Evolutionary conservation across 2,888 invertebrate genomes (phyloP).

Genomic region (Epinotia demarniana): DNA sequence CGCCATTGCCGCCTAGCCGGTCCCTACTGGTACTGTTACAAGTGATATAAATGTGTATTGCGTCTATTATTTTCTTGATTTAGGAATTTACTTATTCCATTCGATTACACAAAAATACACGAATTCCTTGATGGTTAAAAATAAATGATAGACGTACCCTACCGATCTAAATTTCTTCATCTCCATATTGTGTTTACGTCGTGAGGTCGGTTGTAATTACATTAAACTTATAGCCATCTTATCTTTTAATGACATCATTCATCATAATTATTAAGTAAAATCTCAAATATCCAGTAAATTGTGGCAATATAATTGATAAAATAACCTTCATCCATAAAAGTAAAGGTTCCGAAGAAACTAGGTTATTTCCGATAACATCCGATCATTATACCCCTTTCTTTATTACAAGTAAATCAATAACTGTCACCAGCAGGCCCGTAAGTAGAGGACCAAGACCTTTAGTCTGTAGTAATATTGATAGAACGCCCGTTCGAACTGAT

Average conservation of each 20-base stretch:
- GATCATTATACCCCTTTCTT: slow-evolving; percentile 42
- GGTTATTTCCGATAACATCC: slow-evolving; percentile 36
- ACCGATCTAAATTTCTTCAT: too few relatives aligned
- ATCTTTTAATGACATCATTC: too few relatives aligned
- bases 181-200: too few relatives aligned
- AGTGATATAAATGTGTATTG: too few relatives aligned
- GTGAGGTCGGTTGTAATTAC: too few relatives aligned
- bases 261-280: too few relatives aligned
- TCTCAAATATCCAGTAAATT: not conserved
- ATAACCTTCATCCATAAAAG: not conserved
- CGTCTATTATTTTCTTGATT: too few relatives aligned
- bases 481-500: slow-evolving; percentile 44
- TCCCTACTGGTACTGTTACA: not conserved
- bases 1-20: not conserved
- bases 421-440: slow-evolving; percentile 54
- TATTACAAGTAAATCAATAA: slow-evolving; percentile 55
- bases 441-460: slow-evolving; percentile 51
- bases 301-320: not conserved
- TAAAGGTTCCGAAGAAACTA: slow-evolving; percentile 22
- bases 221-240: too few relatives aligned
- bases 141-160: too few relatives aligned
- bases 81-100: too few relatives aligned
- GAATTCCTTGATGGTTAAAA: too few relatives aligned
- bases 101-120: too few relatives aligned
- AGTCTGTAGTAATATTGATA: slow-evolving; percentile 52